These are phyloP conservation scores for Litoditis marina DNA, from an alignment of 2,888 invertebrate species.

Conservation along the genomic window DNA sequence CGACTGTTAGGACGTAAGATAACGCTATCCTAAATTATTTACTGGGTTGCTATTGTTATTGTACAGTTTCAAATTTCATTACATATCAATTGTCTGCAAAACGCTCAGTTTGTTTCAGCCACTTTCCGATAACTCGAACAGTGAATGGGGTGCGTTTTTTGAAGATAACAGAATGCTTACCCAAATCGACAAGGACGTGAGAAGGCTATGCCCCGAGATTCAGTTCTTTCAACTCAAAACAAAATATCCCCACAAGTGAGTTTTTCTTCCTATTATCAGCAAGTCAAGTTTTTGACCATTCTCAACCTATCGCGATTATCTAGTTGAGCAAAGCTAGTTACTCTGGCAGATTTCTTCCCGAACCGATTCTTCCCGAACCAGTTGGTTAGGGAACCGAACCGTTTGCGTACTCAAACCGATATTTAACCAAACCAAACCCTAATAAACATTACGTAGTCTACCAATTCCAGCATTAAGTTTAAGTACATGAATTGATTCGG, in stretches of 20 bases:
- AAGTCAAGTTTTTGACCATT: no score
- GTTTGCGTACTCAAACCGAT: no score
- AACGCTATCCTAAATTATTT: background rate
- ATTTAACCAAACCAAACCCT: no score
- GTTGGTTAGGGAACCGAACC: no score
- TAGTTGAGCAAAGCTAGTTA: no score
- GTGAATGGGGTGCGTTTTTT: constrained; percentile 92
- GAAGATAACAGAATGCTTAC: constrained; percentile 93
- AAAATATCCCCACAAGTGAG: constrained; percentile 72
- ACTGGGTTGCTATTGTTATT: background rate
- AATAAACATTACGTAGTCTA: no score
- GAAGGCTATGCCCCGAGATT: constrained; percentile 84
- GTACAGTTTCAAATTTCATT: background rate
- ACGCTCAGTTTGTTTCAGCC: constrained; percentile 80
- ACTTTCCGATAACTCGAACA: constrained; percentile 86
- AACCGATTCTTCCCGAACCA: no score
- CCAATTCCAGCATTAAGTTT: no score
- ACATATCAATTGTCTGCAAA: background rate
- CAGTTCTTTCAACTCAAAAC: constrained; percentile 95
- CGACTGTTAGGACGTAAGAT: background rate
- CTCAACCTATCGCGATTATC: no score
- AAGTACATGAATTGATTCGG: no score
- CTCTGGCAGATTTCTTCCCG: no score
- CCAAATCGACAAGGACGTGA: constrained; percentile 81
- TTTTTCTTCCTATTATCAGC: background rate